These are phyloP conservation scores for Micromesistius poutassou DNA, from an alignment of 2,797 vertebrate species.

Conservation along the genomic window DNA sequence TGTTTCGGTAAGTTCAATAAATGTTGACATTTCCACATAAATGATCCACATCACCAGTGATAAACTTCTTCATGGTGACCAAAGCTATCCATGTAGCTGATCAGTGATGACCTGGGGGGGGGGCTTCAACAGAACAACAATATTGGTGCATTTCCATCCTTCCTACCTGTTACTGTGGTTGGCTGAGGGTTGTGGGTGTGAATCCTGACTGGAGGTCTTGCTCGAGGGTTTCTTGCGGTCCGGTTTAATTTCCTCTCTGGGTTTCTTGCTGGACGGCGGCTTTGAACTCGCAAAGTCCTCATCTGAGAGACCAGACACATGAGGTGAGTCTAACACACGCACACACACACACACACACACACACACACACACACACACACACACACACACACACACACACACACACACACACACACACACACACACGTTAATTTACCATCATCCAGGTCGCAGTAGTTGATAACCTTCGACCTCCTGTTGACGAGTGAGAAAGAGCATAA, in stretches of 20 bases:
- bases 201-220: constrained; percentile 62
- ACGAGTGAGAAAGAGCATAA: constrained; percentile 7
- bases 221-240: constrained; percentile 62
- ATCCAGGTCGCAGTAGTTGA: constrained; percentile 80
- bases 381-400: neutral
- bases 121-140: too few relatives aligned
- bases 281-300: constrained; percentile 81
- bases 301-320: constrained; percentile 58
- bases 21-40: too few relatives aligned
- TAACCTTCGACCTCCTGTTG: constrained; percentile 79
- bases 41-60: too few relatives aligned
- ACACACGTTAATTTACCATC: constrained; percentile 64
- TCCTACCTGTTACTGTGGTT: constrained; percentile 71
- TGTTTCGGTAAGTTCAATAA: too few relatives aligned
- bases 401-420: neutral
- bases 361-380: neutral
- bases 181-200: constrained; percentile 34
- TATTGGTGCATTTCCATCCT: neutral
- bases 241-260: constrained; percentile 55
- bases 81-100: too few relatives aligned
- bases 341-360: too few relatives aligned
- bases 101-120: too few relatives aligned
- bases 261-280: constrained; percentile 80
- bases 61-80: too few relatives aligned
- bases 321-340: too few relatives aligned